These are phyloP conservation scores for Scrobipalpa costella DNA, from an alignment of 2,888 invertebrate genomes.

Conservation along the genomic window DNA sequence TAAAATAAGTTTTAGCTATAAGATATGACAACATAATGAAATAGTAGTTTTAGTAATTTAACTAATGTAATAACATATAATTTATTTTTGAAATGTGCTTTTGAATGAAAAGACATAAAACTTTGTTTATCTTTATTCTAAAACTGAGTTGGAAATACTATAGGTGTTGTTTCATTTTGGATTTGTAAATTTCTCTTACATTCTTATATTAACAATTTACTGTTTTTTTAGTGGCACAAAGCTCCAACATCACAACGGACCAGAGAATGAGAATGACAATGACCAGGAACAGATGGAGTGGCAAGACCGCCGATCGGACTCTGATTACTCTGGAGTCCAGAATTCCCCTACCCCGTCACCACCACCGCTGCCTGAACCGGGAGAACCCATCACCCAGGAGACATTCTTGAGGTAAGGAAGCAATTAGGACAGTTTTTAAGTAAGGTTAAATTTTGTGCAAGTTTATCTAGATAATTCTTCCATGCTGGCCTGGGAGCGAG, in stretches of 20 bases:
- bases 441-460: too few species aligned
- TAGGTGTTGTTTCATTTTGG: neutral
- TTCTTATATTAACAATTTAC: neutral
- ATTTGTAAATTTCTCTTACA: neutral
- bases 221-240: slow-evolving; percentile 49
- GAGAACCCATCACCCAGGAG: slow-evolving; percentile 63
- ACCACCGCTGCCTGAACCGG: slow-evolving; percentile 62
- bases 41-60: too few species aligned
- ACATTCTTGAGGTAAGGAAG: slow-evolving; percentile 62
- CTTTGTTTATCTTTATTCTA: too few species aligned
- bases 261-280: slow-evolving; percentile 2
- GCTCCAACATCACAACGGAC: slow-evolving; percentile 36
- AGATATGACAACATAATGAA: too few species aligned
- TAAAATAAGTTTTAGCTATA: too few species aligned
- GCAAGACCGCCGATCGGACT: slow-evolving; percentile 62
- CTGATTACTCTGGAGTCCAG: slow-evolving; percentile 57
- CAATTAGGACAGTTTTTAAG: too few species aligned
- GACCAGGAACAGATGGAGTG: slow-evolving; percentile 42
- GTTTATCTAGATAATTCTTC: too few species aligned
- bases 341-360: slow-evolving; percentile 70
- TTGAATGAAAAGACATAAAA: too few species aligned
- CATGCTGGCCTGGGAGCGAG: too few species aligned
- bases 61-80: too few species aligned
- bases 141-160: too few species aligned
- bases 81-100: too few species aligned